Evolutionary conservation across 1,140 invertebrate species (phyloP).

Genomic region (Zaprionus taronus): DNA sequence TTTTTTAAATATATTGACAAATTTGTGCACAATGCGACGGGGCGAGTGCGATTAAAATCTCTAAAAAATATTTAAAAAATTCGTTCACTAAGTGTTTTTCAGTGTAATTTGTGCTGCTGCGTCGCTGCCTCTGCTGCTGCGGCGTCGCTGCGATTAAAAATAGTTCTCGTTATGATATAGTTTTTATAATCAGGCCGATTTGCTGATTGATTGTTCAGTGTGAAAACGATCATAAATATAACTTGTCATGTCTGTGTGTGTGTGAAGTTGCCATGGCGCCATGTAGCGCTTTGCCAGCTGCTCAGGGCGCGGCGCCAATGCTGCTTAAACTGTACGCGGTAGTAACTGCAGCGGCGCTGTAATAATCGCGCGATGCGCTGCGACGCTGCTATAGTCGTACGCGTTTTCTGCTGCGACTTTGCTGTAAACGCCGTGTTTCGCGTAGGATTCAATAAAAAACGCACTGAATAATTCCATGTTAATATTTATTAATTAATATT

Average conservation of each 20-base stretch:
- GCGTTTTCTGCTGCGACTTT: neutral
- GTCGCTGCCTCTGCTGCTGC: neutral
- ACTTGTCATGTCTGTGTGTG: constrained; percentile 5
- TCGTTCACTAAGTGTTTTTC: constrained; percentile 62
- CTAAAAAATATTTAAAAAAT: constrained; percentile 58
- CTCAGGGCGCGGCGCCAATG: constrained; percentile 8
- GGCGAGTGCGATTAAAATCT: constrained; percentile 67
- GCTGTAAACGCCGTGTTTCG: neutral
- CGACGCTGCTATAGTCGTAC: neutral
- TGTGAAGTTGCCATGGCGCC: constrained; percentile 41
- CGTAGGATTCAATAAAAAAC: neutral
- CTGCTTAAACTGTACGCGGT: constrained; percentile 2
- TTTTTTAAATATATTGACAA: constrained; percentile 71
- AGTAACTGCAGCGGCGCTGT: neutral
- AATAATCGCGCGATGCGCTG: neutral
- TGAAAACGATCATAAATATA: constrained; percentile 72
- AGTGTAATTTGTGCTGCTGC: constrained; percentile 39
- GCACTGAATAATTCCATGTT: neutral
- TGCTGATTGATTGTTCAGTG: constrained; percentile 73
- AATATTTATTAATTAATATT: too few relatives aligned
- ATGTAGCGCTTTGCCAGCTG: constrained; percentile 22
- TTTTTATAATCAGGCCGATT: constrained; percentile 48
- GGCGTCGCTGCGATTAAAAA: constrained; percentile 48
- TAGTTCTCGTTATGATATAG: constrained; percentile 54
- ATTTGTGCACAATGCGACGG: constrained; percentile 49